Base-by-base conservation (phyloP, 2,113 vertebrate species). In the Cygnus atratus region DNA sequence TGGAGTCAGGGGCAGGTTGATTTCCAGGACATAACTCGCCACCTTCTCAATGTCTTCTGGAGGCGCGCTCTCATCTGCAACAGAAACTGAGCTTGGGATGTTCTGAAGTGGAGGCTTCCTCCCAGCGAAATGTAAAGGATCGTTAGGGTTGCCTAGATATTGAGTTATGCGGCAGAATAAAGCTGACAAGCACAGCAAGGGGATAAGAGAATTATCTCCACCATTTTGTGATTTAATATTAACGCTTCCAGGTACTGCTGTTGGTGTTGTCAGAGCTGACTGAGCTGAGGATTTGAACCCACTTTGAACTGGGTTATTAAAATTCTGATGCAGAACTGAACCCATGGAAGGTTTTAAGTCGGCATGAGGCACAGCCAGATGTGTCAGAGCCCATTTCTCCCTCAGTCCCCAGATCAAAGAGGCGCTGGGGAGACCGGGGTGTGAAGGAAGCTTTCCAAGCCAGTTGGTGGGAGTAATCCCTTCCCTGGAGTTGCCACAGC, bases 41-140 rank as follows among this genome's bases (percentile, higher is more conserved):
- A 99, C 96, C 78, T 98, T 99, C 85, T 99, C 98, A 25, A 98
- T 98, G 91, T 99, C 98, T 86, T 98, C 98, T 35, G 98, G 97
- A 87, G 97, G 96, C 55, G 94, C 95, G 1, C 94, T 96, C 75
- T 99, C 98, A 92, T 98, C 99, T 99, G 96, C 94, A 91, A 61
- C 41, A 97, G 92, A 96, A 96, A 96, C 4, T 12, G 92, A 93
- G 76, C 26, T 43, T 16, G 68, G 10, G 44, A 61, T 31, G 70
- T 61, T 87, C 83, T 63, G 79, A 74, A 95, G 35, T 4, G 8
- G 11, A 14, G 76, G 55, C 21, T 87, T 74, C 61, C 61, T 80
- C 65, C 44, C 71, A 82, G 35, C 6, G 58, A 62, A 70, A 93
- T 44, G 24, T 59, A 90, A 92, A 71, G 54, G 43, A 68, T 72